A percentile compares a stretch with the other conserved stretches of the same genome.
phyloP scores from a whole-genome alignment of 2,888 invertebrate species.

The Acanthoscelides obtectus region DNA sequence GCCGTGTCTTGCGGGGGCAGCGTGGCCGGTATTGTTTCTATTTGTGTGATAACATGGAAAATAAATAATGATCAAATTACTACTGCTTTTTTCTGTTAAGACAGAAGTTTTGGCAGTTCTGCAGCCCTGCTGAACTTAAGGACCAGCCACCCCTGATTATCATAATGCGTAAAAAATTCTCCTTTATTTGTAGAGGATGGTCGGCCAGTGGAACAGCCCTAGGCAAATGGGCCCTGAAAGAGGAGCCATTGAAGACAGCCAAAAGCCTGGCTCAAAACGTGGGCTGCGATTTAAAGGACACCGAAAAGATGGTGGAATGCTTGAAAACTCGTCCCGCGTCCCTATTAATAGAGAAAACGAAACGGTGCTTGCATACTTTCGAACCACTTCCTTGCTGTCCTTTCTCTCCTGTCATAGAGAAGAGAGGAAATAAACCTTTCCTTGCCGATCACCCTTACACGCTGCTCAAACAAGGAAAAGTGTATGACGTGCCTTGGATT shows the following conservation, averaged over 20 bases:
- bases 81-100: no score
- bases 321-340: slow-evolving; percentile 38
- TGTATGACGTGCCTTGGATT: slow-evolving; percentile 65
- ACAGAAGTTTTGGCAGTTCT: no score
- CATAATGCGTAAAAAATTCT: no score
- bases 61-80: no score
- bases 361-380: slow-evolving; percentile 38
- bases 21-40: no score
- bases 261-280: slow-evolving; percentile 54
- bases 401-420: slow-evolving; percentile 38
- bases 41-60: no score
- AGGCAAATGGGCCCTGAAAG: slow-evolving; percentile 51
- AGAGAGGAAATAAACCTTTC: slow-evolving; percentile 55
- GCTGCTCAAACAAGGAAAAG: slow-evolving; percentile 55
- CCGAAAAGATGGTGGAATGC: slow-evolving; percentile 57
- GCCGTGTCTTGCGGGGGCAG: no score
- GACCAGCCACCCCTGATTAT: no score
- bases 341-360: neutral
- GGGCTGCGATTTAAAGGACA: slow-evolving; percentile 56
- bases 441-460: slow-evolving; percentile 60
- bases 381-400: slow-evolving; percentile 26
- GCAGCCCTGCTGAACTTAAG: no score
- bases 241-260: slow-evolving; percentile 56
- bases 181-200: slow-evolving; percentile 48
- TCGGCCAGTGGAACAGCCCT: slow-evolving; percentile 67